Evolutionary conservation across 2,888 invertebrate species (phyloP).

Genomic region (Plutella xylostella): DNA sequence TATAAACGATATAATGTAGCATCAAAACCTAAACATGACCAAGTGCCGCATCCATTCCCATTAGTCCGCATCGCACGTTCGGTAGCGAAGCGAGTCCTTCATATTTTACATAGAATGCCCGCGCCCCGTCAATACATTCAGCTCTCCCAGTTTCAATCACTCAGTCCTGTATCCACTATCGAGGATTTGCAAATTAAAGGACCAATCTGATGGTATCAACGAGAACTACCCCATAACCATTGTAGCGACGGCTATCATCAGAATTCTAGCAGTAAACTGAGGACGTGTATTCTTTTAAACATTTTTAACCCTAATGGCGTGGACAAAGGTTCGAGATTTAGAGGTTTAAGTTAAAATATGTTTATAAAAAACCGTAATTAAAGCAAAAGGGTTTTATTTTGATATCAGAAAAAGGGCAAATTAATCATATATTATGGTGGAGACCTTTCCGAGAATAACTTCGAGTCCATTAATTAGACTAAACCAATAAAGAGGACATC

Average conservation of each 20-base stretch:
- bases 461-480: conserved; percentile 59
- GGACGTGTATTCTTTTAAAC: too few species aligned
- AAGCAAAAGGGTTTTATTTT: too few species aligned
- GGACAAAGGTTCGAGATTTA: too few species aligned
- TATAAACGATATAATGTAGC: too few species aligned
- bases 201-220: conserved; percentile 35
- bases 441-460: conserved; percentile 44
- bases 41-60: conserved; percentile 40
- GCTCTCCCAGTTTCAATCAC: conserved; percentile 55
- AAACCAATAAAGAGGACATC: conserved; percentile 66
- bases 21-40: too few species aligned
- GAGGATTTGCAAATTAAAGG: conserved; percentile 56
- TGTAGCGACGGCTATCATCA: too few species aligned
- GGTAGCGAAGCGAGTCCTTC: conserved; percentile 41
- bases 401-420: conserved; percentile 22
- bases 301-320: too few species aligned
- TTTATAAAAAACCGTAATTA: too few species aligned
- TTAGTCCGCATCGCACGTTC: conserved; percentile 24
- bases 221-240: neutral
- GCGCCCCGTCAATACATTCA: conserved; percentile 46
- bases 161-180: conserved; percentile 39
- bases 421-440: conserved; percentile 44
- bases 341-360: too few species aligned
- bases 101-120: conserved; percentile 68
- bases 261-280: too few species aligned